Percentiles rank a stretch among this genome's conserved stretches.
These are phyloP conservation scores for Fukomys damarensis DNA, from an alignment of 2,113 vertebrate genomes.

Conservation along the genomic window DNA sequence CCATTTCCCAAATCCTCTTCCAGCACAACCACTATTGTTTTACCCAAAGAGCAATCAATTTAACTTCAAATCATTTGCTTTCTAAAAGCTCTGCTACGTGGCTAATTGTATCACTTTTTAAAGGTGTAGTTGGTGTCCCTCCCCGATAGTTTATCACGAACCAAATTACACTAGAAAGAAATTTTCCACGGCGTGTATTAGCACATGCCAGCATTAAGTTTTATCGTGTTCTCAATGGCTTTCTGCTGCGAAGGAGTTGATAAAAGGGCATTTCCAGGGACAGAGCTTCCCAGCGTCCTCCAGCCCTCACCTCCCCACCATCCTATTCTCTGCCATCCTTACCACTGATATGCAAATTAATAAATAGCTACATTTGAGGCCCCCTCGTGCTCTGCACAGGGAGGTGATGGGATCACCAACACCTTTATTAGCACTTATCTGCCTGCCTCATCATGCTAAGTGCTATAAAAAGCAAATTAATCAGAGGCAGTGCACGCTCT, in stretches of 20 bases:
- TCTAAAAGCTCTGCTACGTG: neutral
- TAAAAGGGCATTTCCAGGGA: neutral
- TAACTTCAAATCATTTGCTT: neutral
- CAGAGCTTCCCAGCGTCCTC: neutral
- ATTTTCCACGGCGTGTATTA: neutral
- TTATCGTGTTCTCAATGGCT: neutral
- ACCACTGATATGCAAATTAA: neutral
- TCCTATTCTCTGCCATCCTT: neutral
- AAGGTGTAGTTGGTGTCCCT: neutral
- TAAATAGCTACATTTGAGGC: neutral
- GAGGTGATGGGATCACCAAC: neutral
- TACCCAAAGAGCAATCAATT: neutral
- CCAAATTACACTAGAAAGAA: neutral
- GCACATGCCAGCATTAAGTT: neutral
- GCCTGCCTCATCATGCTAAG: neutral
- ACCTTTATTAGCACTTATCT: neutral
- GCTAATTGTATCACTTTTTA: neutral
- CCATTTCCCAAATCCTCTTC: neutral
- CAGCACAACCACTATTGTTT: neutral
- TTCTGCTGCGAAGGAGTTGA: neutral
- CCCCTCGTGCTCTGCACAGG: neutral
- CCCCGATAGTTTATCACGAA: neutral
- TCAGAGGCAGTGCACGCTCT: neutral
- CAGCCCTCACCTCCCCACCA: neutral
- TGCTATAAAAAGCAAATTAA: constrained; percentile 27